phyloP scores from a whole-genome alignment of 2,888 invertebrate genomes.

The Diadegma fenestrale region DNA sequence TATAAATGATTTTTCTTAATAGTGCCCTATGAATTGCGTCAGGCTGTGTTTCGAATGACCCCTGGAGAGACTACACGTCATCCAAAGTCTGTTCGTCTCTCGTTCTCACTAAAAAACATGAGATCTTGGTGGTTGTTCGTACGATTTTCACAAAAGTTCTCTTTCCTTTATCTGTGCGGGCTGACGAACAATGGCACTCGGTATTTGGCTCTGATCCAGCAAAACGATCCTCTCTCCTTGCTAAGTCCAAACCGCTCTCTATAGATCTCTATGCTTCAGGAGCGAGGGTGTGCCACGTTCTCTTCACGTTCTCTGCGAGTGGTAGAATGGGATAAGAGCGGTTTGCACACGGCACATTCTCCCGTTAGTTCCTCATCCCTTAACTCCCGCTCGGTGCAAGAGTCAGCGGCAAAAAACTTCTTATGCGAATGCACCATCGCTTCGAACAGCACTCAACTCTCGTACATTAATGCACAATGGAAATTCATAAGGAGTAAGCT shows the following conservation, averaged over 20 bases:
- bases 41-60: slow-evolving; percentile 18
- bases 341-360: slow-evolving; percentile 12
- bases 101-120: background rate
- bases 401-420: slow-evolving; percentile 62
- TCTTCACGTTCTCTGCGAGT: background rate
- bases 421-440: slow-evolving; percentile 63
- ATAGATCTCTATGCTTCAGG: slow-evolving; percentile 49
- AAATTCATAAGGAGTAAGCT: slow-evolving; percentile 74
- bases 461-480: slow-evolving; percentile 74
- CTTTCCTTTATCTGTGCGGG: slow-evolving; percentile 10
- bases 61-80: slow-evolving; percentile 12
- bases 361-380: slow-evolving; percentile 37
- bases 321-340: background rate
- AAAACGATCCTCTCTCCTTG: slow-evolving; percentile 51
- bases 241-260: slow-evolving; percentile 30
- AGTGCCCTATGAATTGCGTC: slow-evolving; percentile 20
- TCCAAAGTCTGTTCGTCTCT: slow-evolving; percentile 36
- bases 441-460: slow-evolving; percentile 74
- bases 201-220: slow-evolving; percentile 70
- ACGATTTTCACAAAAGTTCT: slow-evolving; percentile 50
- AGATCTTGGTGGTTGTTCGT: slow-evolving; percentile 40
- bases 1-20: slow-evolving; percentile 1
- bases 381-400: slow-evolving; percentile 43
- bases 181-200: slow-evolving; percentile 68
- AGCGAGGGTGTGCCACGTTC: slow-evolving; percentile 30